phyloP scores from a whole-genome alignment of 2,113 vertebrate species.

The Prietella phreatophila region DNA sequence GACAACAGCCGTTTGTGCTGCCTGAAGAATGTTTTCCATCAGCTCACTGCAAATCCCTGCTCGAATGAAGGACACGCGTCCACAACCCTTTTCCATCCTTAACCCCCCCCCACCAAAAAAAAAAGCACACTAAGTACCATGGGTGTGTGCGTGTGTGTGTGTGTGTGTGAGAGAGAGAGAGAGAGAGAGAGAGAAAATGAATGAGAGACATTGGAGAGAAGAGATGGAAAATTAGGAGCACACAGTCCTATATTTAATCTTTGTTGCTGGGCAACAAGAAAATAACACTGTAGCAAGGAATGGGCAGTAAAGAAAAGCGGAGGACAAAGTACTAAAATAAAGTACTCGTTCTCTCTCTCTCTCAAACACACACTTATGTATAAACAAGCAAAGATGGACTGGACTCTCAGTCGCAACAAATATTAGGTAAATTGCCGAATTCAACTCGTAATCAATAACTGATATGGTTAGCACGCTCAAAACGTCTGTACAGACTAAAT shows the following conservation, averaged over 20 bases:
- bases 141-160: no score
- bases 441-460: background rate
- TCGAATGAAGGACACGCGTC: conserved; percentile 2
- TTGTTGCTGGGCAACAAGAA: conserved; percentile 67
- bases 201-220: conserved; percentile 69
- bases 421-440: background rate
- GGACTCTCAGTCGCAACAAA: background rate
- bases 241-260: conserved; percentile 76
- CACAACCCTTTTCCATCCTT: conserved; percentile 23
- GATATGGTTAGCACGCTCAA: background rate
- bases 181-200: conserved; percentile 37
- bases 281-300: conserved; percentile 69
- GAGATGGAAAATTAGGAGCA: conserved; percentile 74
- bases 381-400: background rate
- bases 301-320: conserved; percentile 62
- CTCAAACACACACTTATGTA: background rate
- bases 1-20: conserved; percentile 69
- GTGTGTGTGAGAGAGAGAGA: no score
- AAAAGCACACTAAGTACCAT: background rate
- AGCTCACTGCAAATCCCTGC: conserved; percentile 69
- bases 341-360: background rate
- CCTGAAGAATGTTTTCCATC: conserved; percentile 77
- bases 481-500: background rate
- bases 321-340: conserved; percentile 51
- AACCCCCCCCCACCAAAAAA: background rate